Evolutionary conservation across 1,140 invertebrate species (phyloP).

Genomic region (Drosophila melanica): DNA sequence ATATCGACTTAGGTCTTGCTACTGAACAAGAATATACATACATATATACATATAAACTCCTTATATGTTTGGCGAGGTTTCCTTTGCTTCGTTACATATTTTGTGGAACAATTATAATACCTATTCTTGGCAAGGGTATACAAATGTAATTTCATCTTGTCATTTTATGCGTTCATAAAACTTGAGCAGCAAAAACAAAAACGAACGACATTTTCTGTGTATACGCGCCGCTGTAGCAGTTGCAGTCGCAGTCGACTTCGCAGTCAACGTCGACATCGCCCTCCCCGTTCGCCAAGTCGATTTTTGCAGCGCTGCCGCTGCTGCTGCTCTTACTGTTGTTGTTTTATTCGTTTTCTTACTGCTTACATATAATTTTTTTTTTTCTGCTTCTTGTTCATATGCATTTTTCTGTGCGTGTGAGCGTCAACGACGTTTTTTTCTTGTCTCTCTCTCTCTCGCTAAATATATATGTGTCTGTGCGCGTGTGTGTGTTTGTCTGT

Average conservation of each 20-base stretch:
- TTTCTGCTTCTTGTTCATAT: slow-evolving; percentile 59
- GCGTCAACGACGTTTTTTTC: slow-evolving; percentile 54
- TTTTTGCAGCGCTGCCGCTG: slow-evolving; percentile 35
- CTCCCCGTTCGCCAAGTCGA: not conserved
- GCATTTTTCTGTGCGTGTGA: slow-evolving; percentile 76
- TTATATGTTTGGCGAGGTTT: not conserved
- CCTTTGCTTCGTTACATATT: too few relatives aligned
- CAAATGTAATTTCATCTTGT: slow-evolving; percentile 27
- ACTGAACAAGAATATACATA: too few relatives aligned
- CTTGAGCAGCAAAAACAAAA: slow-evolving; percentile 60
- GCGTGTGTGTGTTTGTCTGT: slow-evolving; percentile 40
- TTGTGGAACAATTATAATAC: too few relatives aligned
- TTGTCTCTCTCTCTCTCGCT: slow-evolving; percentile 8
- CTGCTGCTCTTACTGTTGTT: slow-evolving; percentile 64
- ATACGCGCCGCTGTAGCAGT: slow-evolving; percentile 37
- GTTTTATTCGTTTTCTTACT: slow-evolving; percentile 65
- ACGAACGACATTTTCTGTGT: slow-evolving; percentile 74
- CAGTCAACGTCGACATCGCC: slow-evolving; percentile 30
- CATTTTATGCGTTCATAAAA: slow-evolving; percentile 74
- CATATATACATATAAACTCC: too few relatives aligned
- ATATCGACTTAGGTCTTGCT: too few relatives aligned
- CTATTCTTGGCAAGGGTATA: too few relatives aligned
- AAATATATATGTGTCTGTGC: slow-evolving; percentile 3
- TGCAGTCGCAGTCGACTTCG: slow-evolving; percentile 20
- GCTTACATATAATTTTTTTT: slow-evolving; percentile 53